Percentiles rank a stretch among this genome's conserved stretches.
phyloP scores from a whole-genome alignment of 2,888 invertebrate species.

The Diarsia mendica region DNA sequence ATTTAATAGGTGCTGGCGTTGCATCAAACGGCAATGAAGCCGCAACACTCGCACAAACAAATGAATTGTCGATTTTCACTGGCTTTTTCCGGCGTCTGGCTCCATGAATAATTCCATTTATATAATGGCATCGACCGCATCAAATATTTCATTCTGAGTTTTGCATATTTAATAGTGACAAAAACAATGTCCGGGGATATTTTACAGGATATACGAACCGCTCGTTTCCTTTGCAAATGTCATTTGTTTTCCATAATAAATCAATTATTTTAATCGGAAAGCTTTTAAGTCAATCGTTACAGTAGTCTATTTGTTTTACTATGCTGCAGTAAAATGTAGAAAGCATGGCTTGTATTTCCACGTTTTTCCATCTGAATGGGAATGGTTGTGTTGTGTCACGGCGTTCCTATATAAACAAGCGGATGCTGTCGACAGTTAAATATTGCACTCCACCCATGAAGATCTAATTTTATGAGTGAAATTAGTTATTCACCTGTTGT shows the following conservation, averaged over 20 bases:
- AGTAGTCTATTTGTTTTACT: slow-evolving; percentile 39
- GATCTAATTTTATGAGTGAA: slow-evolving; percentile 89
- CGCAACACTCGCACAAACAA: slow-evolving; percentile 84
- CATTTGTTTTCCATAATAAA: slow-evolving; percentile 70
- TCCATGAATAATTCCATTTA: slow-evolving; percentile 88
- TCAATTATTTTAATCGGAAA: slow-evolving; percentile 67
- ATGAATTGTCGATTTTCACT: slow-evolving; percentile 86
- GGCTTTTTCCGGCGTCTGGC: slow-evolving; percentile 85
- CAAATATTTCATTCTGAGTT: slow-evolving; percentile 87
- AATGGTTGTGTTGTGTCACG: slow-evolving; percentile 74
- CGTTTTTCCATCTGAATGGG: slow-evolving; percentile 69
- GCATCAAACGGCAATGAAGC: slow-evolving; percentile 81
- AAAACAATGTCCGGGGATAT: slow-evolving; percentile 82
- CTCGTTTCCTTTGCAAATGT: slow-evolving; percentile 68
- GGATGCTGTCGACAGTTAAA: slow-evolving; percentile 86
- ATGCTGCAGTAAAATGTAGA: slow-evolving; percentile 34
- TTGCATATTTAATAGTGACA: slow-evolving; percentile 87
- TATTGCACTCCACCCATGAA: slow-evolving; percentile 89
- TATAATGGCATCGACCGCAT: slow-evolving; percentile 86
- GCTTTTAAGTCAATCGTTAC: slow-evolving; percentile 59
- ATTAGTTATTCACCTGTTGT: slow-evolving; percentile 90
- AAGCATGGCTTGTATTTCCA: slow-evolving; percentile 31
- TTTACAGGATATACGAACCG: slow-evolving; percentile 69
- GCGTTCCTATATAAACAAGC: slow-evolving; percentile 77
- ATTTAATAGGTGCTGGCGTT: slow-evolving; percentile 69